Base-by-base conservation (phyloP, 2,888 invertebrate genomes). In the Tortricodes alternella region DNA sequence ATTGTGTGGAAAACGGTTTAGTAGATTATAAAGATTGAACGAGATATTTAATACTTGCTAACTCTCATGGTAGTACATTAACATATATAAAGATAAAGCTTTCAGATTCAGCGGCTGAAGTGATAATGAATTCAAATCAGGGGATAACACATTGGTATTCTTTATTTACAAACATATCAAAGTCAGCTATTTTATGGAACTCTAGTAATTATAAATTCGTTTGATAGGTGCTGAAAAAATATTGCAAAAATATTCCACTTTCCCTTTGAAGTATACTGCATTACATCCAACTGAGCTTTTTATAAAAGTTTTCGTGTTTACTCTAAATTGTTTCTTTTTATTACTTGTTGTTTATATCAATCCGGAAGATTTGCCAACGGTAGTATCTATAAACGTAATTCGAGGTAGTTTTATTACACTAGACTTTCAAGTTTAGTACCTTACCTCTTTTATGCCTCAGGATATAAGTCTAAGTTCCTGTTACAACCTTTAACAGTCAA, bases 1-100 rank as follows among this genome's bases (percentile, higher is more conserved):
- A 53, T 51, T 46, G 56, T 49, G 11, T 48, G 23, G 48, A 46
- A 46, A 53, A 34, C 38, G 35, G 9, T 32, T 16, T 34, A 32
- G 9, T 27, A 38, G 21, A 18, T 5, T 3, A 46, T 50, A 11
- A 29, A 39, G 19, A 16, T 49, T 49, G n/a, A 15, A 29, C n/a
- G 5, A 6, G 19, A 11, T 16, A 11, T 11, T 21, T 2, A 16
- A 9, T 24, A n/a, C n/a, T n/a, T n/a, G n/a, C n/a, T n/a, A n/a
- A n/a, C n/a, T n/a, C n/a, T n/a, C n/a, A n/a, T n/a, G n/a, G n/a
- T n/a, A n/a, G n/a, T n/a, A n/a, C n/a, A n/a, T n/a, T n/a, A n/a
- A n/a, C n/a, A n/a, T n/a, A n/a, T n/a, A n/a, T n/a, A n/a, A n/a
- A n/a, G n/a, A n/a, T n/a, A n/a, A n/a, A n/a, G n/a, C n/a, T n/a